phyloP scores from a whole-genome alignment of 2,888 invertebrate genomes.

The Drosophila falleni region DNA sequence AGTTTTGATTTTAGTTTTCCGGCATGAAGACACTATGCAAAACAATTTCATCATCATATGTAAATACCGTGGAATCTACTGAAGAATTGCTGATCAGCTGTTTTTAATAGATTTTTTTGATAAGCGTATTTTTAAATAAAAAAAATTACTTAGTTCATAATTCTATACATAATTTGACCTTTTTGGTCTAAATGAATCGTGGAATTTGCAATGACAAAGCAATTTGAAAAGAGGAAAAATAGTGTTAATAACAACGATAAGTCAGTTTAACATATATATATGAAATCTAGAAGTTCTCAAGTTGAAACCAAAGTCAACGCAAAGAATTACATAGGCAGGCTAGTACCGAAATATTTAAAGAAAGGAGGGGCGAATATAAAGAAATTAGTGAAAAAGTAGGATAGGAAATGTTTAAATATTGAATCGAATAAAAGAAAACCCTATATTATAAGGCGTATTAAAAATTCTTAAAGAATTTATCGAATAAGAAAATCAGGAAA shows the following conservation, averaged over 20 bases:
- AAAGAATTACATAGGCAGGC: background rate
- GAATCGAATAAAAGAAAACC: background rate
- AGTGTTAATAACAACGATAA: background rate
- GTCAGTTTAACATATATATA: background rate
- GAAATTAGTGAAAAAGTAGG: background rate
- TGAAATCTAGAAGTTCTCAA: background rate
- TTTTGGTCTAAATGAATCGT: background rate
- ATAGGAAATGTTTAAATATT: background rate
- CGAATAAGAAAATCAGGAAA: too few species aligned
- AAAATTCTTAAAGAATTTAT: too few species aligned
- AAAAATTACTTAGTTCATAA: background rate
- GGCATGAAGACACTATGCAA: constrained; percentile 33
- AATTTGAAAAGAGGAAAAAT: background rate
- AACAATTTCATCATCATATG: constrained; percentile 45
- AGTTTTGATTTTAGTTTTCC: constrained; percentile 31
- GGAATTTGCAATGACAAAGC: constrained; percentile 1
- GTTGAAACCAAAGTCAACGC: background rate
- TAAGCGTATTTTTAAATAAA: constrained; percentile 2
- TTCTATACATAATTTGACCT: constrained; percentile 1
- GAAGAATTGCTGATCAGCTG: constrained; percentile 6
- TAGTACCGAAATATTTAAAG: background rate
- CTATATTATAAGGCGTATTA: too few species aligned
- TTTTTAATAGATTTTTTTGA: constrained; percentile 10
- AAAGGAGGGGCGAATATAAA: background rate
- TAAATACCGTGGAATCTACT: background rate